Evolutionary conservation across 2,888 invertebrate species (phyloP).

Genomic region (Volucella inflata): DNA sequence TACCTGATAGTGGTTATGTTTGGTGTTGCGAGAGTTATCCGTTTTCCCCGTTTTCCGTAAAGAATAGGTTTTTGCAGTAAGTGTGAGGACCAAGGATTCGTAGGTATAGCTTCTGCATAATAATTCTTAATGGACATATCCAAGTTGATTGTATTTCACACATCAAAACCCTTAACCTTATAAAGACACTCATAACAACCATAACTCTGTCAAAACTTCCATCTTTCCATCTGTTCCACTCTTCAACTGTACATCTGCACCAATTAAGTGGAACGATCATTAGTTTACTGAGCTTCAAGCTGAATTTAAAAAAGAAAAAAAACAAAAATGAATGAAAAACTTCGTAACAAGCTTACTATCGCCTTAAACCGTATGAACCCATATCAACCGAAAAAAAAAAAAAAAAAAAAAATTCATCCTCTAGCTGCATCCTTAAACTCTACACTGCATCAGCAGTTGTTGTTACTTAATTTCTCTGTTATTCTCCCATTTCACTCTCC

Average conservation of each 20-base stretch:
- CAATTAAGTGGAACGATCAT: conserved; percentile 28
- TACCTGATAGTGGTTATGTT: no score
- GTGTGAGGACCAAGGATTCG: no score
- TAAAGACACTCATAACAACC: no score
- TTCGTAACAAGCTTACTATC: conserved; percentile 25
- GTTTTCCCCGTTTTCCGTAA: no score
- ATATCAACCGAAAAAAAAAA: no score
- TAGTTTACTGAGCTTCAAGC: background rate
- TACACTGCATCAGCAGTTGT: background rate
- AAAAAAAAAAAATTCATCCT: background rate
- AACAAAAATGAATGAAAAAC: background rate
- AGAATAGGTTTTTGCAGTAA: no score
- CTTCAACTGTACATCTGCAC: background rate
- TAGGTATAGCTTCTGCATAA: no score
- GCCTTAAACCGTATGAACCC: background rate
- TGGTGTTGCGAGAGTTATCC: no score
- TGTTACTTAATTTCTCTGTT: conserved; percentile 40
- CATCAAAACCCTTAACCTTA: no score
- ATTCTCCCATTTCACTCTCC: background rate
- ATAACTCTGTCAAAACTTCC: conserved; percentile 2
- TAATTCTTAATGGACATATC: no score
- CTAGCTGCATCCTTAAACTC: background rate
- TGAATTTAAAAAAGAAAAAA: no score
- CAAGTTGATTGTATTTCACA: no score
- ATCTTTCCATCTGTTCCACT: background rate